A percentile compares a stretch with the other conserved stretches of the same genome.
These are phyloP conservation scores for Acrocephalus scirpaceus DNA, from an alignment of 2,797 vertebrate genomes.

Conservation along the genomic window DNA sequence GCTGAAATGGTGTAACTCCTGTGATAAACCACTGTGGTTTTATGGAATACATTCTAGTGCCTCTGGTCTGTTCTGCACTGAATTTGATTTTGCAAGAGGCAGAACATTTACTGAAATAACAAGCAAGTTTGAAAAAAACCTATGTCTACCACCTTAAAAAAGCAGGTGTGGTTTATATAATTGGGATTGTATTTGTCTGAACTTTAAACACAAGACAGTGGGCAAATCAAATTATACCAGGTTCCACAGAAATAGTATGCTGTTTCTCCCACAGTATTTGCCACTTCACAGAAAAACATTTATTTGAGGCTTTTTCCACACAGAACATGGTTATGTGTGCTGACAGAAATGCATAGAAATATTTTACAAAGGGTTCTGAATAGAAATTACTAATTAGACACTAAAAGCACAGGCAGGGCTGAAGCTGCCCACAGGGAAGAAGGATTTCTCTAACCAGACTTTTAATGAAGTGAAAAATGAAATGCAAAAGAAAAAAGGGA, in stretches of 20 bases:
- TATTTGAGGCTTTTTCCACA: not conserved
- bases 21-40: not conserved
- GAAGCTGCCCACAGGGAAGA: conserved; percentile 24
- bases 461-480: conserved; percentile 7
- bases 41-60: not conserved
- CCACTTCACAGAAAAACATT: not conserved
- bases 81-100: not conserved
- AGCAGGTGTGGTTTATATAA: not conserved
- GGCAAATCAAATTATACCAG: not conserved
- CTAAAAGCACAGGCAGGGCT: conserved; percentile 6
- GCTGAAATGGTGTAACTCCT: not conserved
- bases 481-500: not conserved
- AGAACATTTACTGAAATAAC: not conserved
- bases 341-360: not conserved
- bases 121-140: not conserved
- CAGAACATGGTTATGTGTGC: not conserved
- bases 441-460: not conserved
- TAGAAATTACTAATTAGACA: conserved; percentile 8
- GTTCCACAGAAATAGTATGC: not conserved
- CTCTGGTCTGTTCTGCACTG: not conserved
- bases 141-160: not conserved
- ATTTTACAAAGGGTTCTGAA: not conserved
- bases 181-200: not conserved
- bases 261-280: not conserved
- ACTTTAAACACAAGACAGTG: not conserved